phyloP scores from a whole-genome alignment of 2,888 invertebrate genomes.

The Julus scanicus region DNA sequence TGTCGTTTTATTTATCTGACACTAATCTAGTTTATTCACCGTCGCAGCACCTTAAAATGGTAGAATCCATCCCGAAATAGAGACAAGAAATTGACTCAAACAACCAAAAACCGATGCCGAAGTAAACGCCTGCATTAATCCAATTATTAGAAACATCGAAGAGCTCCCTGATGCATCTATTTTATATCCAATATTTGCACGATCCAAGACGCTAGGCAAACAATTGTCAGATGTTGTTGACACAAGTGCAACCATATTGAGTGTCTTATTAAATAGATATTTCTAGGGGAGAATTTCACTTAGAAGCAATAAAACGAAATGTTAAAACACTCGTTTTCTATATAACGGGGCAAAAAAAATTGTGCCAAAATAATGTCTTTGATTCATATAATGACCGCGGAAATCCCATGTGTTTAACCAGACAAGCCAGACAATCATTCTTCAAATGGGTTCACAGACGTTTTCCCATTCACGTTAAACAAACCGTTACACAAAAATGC shows the following conservation, averaged over 20 bases:
- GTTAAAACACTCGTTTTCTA: neutral
- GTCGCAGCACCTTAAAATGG: neutral
- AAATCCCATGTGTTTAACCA: neutral
- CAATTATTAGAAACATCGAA: neutral
- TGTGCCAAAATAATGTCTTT: neutral
- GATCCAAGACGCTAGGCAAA: neutral
- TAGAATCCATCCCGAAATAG: neutral
- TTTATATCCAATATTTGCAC: neutral
- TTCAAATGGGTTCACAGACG: neutral
- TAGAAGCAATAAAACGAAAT: neutral
- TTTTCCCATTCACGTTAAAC: conserved; percentile 17
- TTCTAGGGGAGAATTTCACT: neutral
- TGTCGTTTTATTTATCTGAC: neutral
- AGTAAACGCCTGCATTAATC: neutral
- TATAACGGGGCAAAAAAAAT: neutral
- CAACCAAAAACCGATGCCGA: neutral
- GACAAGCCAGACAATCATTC: neutral
- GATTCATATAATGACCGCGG: neutral
- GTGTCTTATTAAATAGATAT: conserved; percentile 1
- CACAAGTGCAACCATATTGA: neutral
- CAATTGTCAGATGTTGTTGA: conserved; percentile 10
- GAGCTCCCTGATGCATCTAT: conserved; percentile 1
- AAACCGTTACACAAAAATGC: neutral
- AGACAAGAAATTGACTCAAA: neutral
- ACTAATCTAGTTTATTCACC: neutral